phyloP scores from a whole-genome alignment of 1,140 invertebrate genomes.

The Caenorhabditis tropicalis region DNA sequence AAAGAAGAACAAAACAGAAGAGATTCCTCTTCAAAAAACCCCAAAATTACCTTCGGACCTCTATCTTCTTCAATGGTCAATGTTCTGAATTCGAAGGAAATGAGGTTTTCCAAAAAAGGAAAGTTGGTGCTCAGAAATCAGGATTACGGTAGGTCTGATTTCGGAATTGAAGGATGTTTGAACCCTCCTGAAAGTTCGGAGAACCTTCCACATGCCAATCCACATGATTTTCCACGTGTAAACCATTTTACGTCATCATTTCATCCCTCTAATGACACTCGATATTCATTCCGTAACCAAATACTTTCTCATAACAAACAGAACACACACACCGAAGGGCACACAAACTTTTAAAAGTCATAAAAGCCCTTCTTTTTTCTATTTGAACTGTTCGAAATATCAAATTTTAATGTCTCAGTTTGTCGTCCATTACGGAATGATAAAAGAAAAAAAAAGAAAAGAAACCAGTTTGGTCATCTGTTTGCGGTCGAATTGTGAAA shows the following conservation, averaged over 20 bases:
- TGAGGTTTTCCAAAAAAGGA: background rate
- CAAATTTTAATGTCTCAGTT: constrained; percentile 2
- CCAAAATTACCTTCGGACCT: background rate
- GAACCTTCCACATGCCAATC: background rate
- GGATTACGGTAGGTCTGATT: background rate
- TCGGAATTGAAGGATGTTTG: background rate
- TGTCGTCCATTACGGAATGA: background rate
- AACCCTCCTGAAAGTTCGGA: background rate
- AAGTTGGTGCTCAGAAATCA: background rate
- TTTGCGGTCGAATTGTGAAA: background rate
- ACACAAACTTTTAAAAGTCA: background rate
- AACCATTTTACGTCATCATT: background rate
- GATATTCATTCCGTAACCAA: background rate
- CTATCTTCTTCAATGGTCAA: background rate
- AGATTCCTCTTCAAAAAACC: background rate
- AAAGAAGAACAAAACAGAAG: background rate
- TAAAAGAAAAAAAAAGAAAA: background rate
- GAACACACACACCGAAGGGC: background rate
- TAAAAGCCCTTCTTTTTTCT: background rate
- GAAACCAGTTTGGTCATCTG: background rate
- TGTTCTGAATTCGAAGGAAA: background rate
- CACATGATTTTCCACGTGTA: background rate
- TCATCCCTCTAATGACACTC: background rate
- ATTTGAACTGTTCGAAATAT: background rate
- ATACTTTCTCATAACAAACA: constrained; percentile 13